Evolutionary conservation across 1,140 invertebrate species (phyloP).

Genomic region (Helicoverpa armigera): DNA sequence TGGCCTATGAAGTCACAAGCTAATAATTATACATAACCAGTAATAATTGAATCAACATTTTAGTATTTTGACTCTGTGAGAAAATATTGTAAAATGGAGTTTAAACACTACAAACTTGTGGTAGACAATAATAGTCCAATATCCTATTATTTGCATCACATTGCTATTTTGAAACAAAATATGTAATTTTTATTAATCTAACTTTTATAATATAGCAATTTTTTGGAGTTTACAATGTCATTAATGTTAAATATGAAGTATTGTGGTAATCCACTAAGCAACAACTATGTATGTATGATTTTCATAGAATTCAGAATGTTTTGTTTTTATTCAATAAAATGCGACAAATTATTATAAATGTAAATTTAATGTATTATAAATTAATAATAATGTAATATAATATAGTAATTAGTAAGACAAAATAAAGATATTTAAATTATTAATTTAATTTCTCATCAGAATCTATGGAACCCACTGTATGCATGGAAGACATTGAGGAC

Average conservation of each 20-base stretch:
- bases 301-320: conserved; percentile 22
- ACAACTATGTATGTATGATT: not conserved
- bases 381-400: conserved; percentile 40
- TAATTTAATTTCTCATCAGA: conserved; percentile 22
- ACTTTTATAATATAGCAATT: not conserved
- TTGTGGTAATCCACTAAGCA: not conserved
- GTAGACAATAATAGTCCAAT: too few relatives aligned
- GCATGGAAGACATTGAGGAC: not conserved
- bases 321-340: conserved; percentile 34
- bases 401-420: conserved; percentile 37
- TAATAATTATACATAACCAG: too few relatives aligned
- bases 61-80: too few relatives aligned
- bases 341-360: conserved; percentile 42
- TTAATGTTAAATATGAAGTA: conserved; percentile 2
- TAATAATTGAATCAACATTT: too few relatives aligned
- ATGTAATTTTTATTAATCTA: not conserved
- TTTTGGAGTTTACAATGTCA: conserved; percentile 21
- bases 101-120: too few relatives aligned
- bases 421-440: conserved; percentile 45
- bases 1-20: too few relatives aligned
- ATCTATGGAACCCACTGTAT: not conserved
- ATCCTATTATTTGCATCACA: conserved; percentile 5
- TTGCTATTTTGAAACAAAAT: not conserved
- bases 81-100: too few relatives aligned
- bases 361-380: conserved; percentile 44